Evolutionary conservation across 2,888 invertebrate species (phyloP).

Genomic region (Volucella bombylans): DNA sequence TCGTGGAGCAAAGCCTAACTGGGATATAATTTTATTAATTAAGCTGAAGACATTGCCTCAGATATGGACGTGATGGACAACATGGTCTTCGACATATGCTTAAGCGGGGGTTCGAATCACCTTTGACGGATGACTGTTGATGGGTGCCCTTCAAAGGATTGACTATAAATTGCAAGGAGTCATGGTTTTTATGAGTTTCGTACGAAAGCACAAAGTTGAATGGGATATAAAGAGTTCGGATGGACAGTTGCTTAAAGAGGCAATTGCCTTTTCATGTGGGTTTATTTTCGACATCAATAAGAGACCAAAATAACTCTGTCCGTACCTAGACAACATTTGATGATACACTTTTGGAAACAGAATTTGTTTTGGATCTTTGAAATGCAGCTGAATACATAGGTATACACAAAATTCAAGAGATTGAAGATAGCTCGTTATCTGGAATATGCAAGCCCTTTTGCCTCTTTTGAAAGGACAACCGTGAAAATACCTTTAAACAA

Average conservation of each 20-base stretch:
- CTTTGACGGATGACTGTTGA: neutral
- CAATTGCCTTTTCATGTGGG: too few species aligned
- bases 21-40: conserved; percentile 52
- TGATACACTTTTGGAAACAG: too few species aligned
- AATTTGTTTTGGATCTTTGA: too few species aligned
- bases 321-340: too few species aligned
- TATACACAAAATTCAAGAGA: too few species aligned
- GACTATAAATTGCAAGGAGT: neutral
- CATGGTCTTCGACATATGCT: neutral
- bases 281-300: too few species aligned
- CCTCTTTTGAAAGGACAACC: too few species aligned
- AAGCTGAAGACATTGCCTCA: conserved; percentile 18
- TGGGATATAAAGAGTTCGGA: conserved; percentile 15
- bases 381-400: too few species aligned
- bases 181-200: conserved; percentile 4
- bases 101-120: neutral
- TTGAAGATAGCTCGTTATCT: too few species aligned
- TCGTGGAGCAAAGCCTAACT: conserved; percentile 33
- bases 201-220: conserved; percentile 2
- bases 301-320: too few species aligned
- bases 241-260: neutral
- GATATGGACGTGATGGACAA: neutral
- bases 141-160: conserved; percentile 8
- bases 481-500: too few species aligned
- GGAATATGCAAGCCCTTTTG: too few species aligned